Base-by-base conservation (phyloP, 1,140 invertebrate species). In the Drosophila ficusphila region DNA sequence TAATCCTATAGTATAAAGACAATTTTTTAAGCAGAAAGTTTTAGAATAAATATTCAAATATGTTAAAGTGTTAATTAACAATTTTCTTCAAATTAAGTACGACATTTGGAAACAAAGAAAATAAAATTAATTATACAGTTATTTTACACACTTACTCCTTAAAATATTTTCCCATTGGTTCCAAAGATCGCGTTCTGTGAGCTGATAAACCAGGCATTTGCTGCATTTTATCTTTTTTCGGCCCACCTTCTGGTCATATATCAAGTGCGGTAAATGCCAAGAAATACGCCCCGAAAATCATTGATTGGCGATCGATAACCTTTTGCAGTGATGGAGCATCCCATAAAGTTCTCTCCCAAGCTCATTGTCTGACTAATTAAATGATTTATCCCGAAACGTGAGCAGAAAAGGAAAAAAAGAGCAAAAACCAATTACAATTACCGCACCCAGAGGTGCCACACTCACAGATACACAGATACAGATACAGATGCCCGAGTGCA, bases 391-490 rank as follows among this genome's bases (percentile, higher is more conserved):
- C 77, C 70, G 83, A 88, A 88, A 88, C 82, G 82, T 88, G 82
- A 88, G 77, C 39, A 42, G 70, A 77, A 60, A 23, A 11, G 34
- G 7, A 33, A 62, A 39, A 67, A 78, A 85, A 54, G 29, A 58
- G 29, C 23, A 58, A 58, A 89, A 89, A 89, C 83, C 83, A 89
- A 89, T 89, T 89, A 89, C 83, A 89, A 89, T 83, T 89, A 89
- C 83, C 83, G 83, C 83, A 89, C 83, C 83, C 79, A 89, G 81
- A 89, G 83, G 83, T 89, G 85, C 83, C 85, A 89, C 85, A 83
- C 41, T 74, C 64, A 70, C 34, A 51, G 44, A 64, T 36, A 70
- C 36, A 54, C 21, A 57, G 44, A 53, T 19, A 39, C 38, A 64
- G 38, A 42, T 36, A 51, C 25, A 60, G 21, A 46, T 25, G 52